Conservation (phyloP, 2,113 vertebrate species). For the Anhinga rufa region DNA sequence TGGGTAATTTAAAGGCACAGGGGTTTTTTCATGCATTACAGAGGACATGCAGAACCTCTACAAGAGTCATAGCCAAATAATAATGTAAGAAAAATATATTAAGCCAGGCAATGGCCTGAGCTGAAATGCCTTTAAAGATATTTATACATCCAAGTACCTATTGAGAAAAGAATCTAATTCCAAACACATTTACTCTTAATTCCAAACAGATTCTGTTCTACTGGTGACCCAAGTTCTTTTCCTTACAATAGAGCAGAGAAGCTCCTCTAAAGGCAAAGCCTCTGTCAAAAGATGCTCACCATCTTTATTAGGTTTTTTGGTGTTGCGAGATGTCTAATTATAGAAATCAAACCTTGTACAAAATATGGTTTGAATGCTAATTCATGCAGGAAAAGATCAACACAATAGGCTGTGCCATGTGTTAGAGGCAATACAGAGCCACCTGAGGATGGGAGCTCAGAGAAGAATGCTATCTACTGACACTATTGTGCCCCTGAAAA, state of each 20-base stretch:
- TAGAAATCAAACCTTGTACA: not conserved
- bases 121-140: not conserved
- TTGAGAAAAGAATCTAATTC: not conserved
- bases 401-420: not conserved
- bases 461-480: not conserved
- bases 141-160: not conserved
- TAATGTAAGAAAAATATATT: not conserved
- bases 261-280: not conserved
- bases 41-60: not conserved
- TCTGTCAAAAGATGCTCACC: not conserved
- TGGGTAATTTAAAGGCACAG: not conserved
- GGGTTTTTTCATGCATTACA: not conserved
- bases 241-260: not conserved
- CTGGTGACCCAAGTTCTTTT: not conserved
- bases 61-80: not conserved
- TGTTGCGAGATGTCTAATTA: not conserved
- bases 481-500: not conserved
- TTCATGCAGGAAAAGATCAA: not conserved
- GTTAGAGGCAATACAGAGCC: not conserved
- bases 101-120: not conserved
- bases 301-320: not conserved
- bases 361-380: not conserved
- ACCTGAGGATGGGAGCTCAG: not conserved
- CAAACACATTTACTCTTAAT: not conserved
- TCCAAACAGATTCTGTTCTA: not conserved